Base-by-base conservation (phyloP, 2,888 invertebrate genomes). In the Xestia ashworthii region DNA sequence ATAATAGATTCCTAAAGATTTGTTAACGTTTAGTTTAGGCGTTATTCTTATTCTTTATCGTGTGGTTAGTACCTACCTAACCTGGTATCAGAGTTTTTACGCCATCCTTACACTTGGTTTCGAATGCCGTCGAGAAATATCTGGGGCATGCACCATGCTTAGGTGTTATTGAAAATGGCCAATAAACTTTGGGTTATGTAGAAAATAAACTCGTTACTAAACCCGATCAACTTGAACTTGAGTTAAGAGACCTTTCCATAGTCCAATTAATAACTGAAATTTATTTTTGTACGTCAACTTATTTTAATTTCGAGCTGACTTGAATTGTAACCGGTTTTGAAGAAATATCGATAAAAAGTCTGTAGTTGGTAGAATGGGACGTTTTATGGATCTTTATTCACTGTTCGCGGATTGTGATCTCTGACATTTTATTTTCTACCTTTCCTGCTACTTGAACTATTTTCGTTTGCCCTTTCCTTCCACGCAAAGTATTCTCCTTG, bases 321-420 rank as follows among this genome's bases (percentile, higher is more conserved):
- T 66, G 50, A 50, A 66, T 58, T 62, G 19, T 50, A 73, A 82
- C 76, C 70, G 58, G 80, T 82, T 80, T 75, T 58, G 6, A 62
- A 41, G 22, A 58, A 67, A 58, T 44, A 11, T 38, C 8, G 12
- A 74, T 48, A 67, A 44, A 81, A 48, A 38, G 48, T 79, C 41
- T 74, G 53, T 50, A 80, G 8, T 38, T 38, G 22, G 62, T 19
- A 50, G 32, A 65, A 48, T 32, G 25, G 65, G 41, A 38, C 3
- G 46, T 48, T 46, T 55, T n/a, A 53, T 46, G 19, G 6, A 14
- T 32, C 46, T 78, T 55, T 44, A 55, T 50, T 58, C 2, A 44
- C 55, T 65, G 48, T 65, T 72, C 19, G 14, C 62, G 3, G 25
- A 14, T 44, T 41, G 25, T 53, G 62, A 55, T 50, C 25, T 25